These are phyloP conservation scores for Rhaphigaster nebulosa DNA, from an alignment of 2,888 invertebrate species.

Conservation along the genomic window DNA sequence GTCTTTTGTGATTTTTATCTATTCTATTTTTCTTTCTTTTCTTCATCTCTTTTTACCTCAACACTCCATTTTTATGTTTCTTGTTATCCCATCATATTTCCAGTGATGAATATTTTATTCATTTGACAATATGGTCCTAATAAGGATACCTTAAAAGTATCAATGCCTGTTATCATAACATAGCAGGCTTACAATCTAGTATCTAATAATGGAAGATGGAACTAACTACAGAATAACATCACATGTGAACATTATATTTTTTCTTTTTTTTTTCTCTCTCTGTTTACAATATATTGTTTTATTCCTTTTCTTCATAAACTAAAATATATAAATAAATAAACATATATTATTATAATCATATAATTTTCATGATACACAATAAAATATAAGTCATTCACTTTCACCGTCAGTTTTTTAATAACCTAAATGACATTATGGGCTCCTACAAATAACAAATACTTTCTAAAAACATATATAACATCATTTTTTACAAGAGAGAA, in stretches of 20 bases:
- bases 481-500: background rate
- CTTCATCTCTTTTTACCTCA: too few species aligned
- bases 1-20: too few species aligned
- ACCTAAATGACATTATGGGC: background rate
- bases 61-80: too few species aligned
- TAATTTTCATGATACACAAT: constrained; percentile 17
- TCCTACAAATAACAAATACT: background rate
- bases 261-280: background rate
- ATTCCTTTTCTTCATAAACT: background rate
- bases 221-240: background rate
- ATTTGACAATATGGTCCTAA: too few species aligned
- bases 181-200: too few species aligned
- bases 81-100: too few species aligned
- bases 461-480: background rate
- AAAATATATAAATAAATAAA: constrained; percentile 45
- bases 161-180: too few species aligned
- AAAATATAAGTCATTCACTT: constrained; percentile 1
- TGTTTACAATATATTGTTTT: background rate
- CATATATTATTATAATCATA: constrained; percentile 24
- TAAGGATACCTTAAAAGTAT: too few species aligned
- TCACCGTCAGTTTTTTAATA: background rate
- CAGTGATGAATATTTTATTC: too few species aligned
- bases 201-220: background rate
- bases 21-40: too few species aligned
- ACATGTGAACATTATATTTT: background rate